Percentiles rank a stretch among this genome's conserved stretches.
phyloP scores from a whole-genome alignment of 2,888 invertebrate genomes.

The Leptura quadrifasciata region DNA sequence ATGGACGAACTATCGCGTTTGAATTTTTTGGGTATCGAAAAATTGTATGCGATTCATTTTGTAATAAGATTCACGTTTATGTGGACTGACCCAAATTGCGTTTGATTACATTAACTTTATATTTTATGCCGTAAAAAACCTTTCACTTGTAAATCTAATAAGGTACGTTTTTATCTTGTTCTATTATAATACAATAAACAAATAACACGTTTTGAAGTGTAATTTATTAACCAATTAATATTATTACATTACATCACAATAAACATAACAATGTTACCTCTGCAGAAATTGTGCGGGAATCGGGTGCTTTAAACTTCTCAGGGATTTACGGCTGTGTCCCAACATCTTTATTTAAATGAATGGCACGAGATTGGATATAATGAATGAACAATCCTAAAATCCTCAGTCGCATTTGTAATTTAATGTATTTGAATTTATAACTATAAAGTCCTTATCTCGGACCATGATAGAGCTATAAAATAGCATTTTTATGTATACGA shows the following conservation, averaged over 20 bases:
- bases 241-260: conserved; percentile 22
- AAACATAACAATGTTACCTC: conserved; percentile 13
- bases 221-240: conserved; percentile 27
- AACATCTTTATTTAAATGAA: background rate
- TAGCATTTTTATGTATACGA: background rate
- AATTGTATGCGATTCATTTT: background rate
- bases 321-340: conserved; percentile 1
- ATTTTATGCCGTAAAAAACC: conserved; percentile 10
- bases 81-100: background rate
- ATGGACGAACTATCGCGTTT: no score
- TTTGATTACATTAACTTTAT: conserved; percentile 5
- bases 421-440: background rate
- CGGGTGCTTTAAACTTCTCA: conserved; percentile 16
- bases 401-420: background rate
- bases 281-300: conserved; percentile 22
- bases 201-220: conserved; percentile 8
- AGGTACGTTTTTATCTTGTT: conserved; percentile 14
- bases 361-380: background rate
- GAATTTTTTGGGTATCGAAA: background rate
- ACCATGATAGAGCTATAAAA: background rate
- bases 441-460: background rate
- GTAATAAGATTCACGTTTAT: background rate
- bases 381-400: background rate
- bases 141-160: conserved; percentile 26
- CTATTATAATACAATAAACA: background rate